Base-by-base conservation (phyloP, 2,113 vertebrate genomes). In the Holacanthus passer region DNA sequence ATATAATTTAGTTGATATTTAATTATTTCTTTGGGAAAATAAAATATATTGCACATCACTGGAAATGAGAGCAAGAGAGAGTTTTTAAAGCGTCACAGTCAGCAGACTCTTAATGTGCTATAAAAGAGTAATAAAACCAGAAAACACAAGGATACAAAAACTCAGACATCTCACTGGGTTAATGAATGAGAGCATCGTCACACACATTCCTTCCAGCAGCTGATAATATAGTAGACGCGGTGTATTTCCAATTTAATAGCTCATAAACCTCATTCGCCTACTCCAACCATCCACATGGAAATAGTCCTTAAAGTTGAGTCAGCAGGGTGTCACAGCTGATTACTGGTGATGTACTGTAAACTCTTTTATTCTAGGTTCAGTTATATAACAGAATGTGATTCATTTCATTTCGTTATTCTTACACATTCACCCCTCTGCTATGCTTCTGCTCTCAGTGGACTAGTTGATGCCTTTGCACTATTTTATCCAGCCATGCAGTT, bases 91-190 rank as follows among this genome's bases (percentile, higher is more conserved):
- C 1, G 9, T 13, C 59, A 3, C 59, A 85, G 73, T 82, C 86
- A 85, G 84, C 83, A 78, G 43, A 27, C 20, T 82, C 27, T 73
- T 81, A 86, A 87, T 87, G 72, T 52, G 69, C 73, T 72, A 48
- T 69, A 64, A 82, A 87, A 77, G 35, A 58, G 53, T 32, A 73
- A 64, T 83, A 74, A 81, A 89, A 37, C 43, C 13, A n/a, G 52
- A 82, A n/a, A 85, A 70, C 43, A 20, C 45, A 48, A 41, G 7
- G 32, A 75, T 32, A 24, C 0, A 58, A 29, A 19, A 37, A 3
- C 31, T 56, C 16, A 10, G 31, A 37, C 10, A 37, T 67, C 77
- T 77, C 20, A 7, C 24, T 43, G 24, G 31, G 29, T 78, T 82
- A 78, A 71, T 73, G 64, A 88, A 82, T 60, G 65, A 53, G 22